Conservation (phyloP, 2,113 vertebrate genomes). For the Pteropus alecto region DNA sequence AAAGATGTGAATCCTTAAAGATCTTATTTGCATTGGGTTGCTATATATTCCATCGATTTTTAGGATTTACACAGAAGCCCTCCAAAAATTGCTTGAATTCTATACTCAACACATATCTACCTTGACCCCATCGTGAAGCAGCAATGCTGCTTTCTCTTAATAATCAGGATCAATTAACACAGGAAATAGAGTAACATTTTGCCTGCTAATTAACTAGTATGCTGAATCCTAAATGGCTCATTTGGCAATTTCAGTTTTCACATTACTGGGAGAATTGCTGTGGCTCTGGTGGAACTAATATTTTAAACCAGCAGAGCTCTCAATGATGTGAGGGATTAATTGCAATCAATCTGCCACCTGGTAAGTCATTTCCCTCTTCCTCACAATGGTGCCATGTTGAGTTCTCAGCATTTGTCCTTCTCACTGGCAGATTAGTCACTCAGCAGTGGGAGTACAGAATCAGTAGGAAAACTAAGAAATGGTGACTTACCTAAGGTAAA, state of each 20-base stretch:
- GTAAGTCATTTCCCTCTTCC: background rate
- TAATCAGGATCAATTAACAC: background rate
- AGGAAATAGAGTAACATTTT: background rate
- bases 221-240: background rate
- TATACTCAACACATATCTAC: background rate
- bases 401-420: background rate
- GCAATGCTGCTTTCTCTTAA: background rate
- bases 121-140: background rate
- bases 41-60: background rate
- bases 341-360: background rate
- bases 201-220: background rate
- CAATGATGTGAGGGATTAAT: background rate
- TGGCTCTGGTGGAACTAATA: background rate
- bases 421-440: background rate
- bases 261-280: background rate
- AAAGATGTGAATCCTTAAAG: background rate
- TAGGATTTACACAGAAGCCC: background rate
- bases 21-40: background rate
- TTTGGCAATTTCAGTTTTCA: constrained; percentile 5
- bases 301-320: background rate
- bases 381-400: background rate
- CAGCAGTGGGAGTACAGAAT: background rate
- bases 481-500: background rate
- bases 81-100: background rate
- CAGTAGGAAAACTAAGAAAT: background rate